Evolutionary conservation across 1,140 invertebrate species (phyloP).

Genomic region (Ephestia elutella): DNA sequence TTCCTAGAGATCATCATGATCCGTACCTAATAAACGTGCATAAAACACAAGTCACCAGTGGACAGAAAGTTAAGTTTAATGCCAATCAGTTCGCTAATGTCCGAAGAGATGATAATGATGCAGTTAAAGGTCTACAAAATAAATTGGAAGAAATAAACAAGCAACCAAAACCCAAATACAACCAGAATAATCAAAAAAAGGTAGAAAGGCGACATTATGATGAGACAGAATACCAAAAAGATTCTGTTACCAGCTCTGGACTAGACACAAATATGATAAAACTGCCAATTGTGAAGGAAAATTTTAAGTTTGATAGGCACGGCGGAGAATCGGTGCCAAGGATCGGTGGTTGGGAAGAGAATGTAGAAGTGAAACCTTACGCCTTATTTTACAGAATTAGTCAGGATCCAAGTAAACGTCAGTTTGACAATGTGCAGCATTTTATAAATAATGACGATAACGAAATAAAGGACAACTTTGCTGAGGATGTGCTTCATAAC

Average conservation of each 20-base stretch:
- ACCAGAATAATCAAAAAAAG: background rate
- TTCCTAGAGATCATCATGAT: conserved; percentile 5
- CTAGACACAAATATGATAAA: background rate
- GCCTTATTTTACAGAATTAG: conserved; percentile 46
- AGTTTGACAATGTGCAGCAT: background rate
- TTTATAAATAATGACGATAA: background rate
- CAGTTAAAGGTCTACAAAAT: background rate
- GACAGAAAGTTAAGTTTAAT: conserved; percentile 19
- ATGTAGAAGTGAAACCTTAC: conserved; percentile 31
- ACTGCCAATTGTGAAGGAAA: background rate
- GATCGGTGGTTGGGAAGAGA: conserved; percentile 24
- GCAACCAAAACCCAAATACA: conserved; percentile 9
- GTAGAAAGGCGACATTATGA: background rate
- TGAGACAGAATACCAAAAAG: background rate
- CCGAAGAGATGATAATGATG: conserved; percentile 18
- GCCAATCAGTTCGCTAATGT: conserved; percentile 18
- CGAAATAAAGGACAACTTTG: background rate
- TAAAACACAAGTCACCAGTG: conserved; percentile 13
- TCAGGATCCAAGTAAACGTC: conserved; percentile 18
- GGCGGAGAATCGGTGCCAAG: conserved; percentile 14
- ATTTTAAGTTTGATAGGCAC: background rate
- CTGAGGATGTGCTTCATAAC: background rate
- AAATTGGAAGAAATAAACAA: background rate
- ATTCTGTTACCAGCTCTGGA: background rate
- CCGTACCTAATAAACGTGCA: conserved; percentile 19